Evolutionary conservation across 2,113 vertebrate genomes (phyloP), one percentile per base, ranked within the genome.

Genomic region (Anthoscopus minutus): DNA sequence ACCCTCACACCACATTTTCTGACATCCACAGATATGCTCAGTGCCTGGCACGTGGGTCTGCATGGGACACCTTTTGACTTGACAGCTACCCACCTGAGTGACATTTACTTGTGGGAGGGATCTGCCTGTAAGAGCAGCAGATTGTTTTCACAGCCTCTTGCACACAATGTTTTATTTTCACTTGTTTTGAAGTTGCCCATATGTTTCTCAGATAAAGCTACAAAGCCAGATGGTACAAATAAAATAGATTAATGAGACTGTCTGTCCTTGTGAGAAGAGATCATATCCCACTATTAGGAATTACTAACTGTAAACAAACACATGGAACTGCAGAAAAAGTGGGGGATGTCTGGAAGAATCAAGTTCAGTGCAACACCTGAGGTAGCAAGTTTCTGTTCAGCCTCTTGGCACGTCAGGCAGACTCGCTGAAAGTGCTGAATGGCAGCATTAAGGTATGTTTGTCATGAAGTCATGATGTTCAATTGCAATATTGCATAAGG

Each of bases 191-290:
- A 73, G 30, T 54, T 86, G 25, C 25, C 60, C 35, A 33, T 89
- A 45, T 73, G 79, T 61, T 93, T 33, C 57, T 72, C 40, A 87
- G 53, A 76, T 89, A 87, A 81, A 89, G 19, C 35, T 56, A 38
- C 42, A 44, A 81, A 80, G 40, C n/a, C 90, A 94, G 57, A 82
- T 85, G 85, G 61, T 61, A 56, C 57, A 69, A 93, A 80, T 53
- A 92, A 88, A 94, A 86, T 5, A 51, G 17, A 7, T 56, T 62
- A 77, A 65, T 0, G 0, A 87, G 44, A 72, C 57, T 45, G 53
- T 37, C 73, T 76, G 50, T 18, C 47, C 44, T 69, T 77, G 30
- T 82, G 35, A 88, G 61, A 91, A 56, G 28, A 79, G 30, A 31
- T 38, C 38, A 12, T 58, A 62, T 35, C 30, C 31, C 24, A n/a